phyloP scores from a whole-genome alignment of 2,113 vertebrate genomes.

The Dermatemys mawii region DNA sequence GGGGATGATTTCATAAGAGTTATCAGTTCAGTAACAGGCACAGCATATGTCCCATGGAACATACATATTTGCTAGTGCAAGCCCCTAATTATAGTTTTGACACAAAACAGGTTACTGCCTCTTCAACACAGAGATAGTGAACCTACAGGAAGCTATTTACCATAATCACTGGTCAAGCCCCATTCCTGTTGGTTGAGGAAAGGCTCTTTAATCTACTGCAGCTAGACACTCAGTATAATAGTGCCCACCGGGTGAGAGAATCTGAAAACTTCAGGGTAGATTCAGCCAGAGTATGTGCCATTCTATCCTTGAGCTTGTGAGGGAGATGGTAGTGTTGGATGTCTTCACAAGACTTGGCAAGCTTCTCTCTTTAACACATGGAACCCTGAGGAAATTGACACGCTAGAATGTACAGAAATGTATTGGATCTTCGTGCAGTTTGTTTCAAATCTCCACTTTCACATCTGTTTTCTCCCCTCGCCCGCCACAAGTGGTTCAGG shows the following conservation, averaged over 20 bases:
- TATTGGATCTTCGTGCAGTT: background rate
- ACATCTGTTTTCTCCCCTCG: rapidly evolving
- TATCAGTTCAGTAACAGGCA: too few relatives aligned
- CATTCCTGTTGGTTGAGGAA: background rate
- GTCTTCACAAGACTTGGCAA: background rate
- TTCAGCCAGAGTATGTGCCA: too few relatives aligned
- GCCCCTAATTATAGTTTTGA: too few relatives aligned
- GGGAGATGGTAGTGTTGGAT: background rate
- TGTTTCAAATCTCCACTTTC: background rate
- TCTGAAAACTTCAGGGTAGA: too few relatives aligned
- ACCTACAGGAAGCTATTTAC: too few relatives aligned
- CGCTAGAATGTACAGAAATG: background rate
- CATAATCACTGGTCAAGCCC: background rate
- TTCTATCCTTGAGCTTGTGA: background rate
- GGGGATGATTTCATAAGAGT: too few relatives aligned
- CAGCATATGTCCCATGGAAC: too few relatives aligned
- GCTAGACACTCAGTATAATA: background rate
- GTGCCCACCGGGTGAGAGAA: too few relatives aligned
- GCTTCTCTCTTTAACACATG: background rate
- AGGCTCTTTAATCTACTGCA: background rate
- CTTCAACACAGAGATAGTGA: too few relatives aligned
- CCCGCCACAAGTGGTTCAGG: rapidly evolving
- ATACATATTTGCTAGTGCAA: too few relatives aligned
- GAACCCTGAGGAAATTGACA: rapidly evolving
- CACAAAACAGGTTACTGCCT: too few relatives aligned